Evolutionary conservation across 1,140 invertebrate species (phyloP).

Genomic region (Fopius arisanus): DNA sequence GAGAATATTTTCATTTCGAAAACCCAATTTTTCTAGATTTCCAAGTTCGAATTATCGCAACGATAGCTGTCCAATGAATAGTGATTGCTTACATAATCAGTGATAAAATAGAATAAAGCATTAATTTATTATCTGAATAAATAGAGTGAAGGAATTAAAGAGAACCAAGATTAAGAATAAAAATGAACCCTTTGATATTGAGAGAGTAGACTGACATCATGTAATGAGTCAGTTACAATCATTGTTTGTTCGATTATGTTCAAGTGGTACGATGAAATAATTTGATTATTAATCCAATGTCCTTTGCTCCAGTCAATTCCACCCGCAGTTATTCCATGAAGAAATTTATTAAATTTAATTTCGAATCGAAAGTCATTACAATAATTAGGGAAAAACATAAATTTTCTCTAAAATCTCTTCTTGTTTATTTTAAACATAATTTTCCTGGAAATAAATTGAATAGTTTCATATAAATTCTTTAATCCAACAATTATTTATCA

Average conservation of each 20-base stretch:
- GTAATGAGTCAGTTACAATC: too few relatives aligned
- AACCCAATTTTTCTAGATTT: not conserved
- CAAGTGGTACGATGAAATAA: too few relatives aligned
- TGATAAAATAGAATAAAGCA: not conserved
- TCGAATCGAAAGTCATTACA: not conserved
- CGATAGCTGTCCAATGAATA: not conserved
- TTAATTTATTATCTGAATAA: not conserved
- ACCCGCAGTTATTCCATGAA: not conserved
- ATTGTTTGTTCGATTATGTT: too few relatives aligned
- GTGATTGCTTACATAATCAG: not conserved
- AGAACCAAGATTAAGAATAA: not conserved
- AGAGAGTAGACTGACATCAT: not conserved
- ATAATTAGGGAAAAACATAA: not conserved
- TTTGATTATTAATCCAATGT: not conserved
- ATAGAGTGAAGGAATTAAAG: not conserved
- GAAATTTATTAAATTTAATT: not conserved
- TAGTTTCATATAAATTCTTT: not conserved
- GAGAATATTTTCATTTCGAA: not conserved
- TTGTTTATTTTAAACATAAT: not conserved
- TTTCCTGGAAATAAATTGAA: not conserved
- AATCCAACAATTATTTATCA: not conserved
- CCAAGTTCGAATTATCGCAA: not conserved
- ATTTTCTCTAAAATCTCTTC: not conserved
- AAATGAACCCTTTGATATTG: not conserved
- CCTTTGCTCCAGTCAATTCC: not conserved